These are phyloP conservation scores for Urocitellus parryii DNA, from an alignment of 2,113 vertebrate genomes.

Conservation along the genomic window DNA sequence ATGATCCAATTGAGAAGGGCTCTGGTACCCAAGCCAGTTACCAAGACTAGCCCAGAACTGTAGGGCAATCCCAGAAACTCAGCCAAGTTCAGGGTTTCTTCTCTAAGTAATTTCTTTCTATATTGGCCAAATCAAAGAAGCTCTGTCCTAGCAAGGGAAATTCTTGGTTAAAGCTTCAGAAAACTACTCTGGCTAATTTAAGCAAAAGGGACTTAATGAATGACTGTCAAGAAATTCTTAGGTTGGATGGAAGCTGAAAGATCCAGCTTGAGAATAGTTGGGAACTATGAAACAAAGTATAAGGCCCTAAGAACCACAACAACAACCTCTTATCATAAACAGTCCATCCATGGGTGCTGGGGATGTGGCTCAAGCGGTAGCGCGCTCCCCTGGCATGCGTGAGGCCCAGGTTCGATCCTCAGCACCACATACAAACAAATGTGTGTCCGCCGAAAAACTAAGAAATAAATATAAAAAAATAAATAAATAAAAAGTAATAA, in stretches of 20 bases:
- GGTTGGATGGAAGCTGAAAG: neutral
- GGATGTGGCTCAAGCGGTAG: too few species aligned
- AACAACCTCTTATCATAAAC: neutral
- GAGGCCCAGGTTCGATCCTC: too few species aligned
- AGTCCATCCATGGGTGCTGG: too few species aligned
- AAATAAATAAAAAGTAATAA: too few species aligned
- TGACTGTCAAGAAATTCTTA: neutral
- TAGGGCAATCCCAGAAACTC: neutral
- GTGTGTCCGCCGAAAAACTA: too few species aligned
- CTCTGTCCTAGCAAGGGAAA: neutral
- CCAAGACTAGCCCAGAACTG: neutral
- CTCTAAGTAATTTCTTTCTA: neutral
- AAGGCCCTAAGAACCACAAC: neutral
- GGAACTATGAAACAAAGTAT: neutral
- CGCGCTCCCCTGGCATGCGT: too few species aligned
- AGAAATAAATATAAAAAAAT: too few species aligned
- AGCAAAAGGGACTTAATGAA: neutral
- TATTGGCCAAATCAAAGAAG: neutral
- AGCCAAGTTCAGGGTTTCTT: neutral
- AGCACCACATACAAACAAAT: too few species aligned
- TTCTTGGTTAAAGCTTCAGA: neutral
- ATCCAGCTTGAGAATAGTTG: neutral
- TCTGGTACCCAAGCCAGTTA: neutral
- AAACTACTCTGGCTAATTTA: neutral
- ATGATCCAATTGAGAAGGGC: neutral